These are phyloP conservation scores for Strigamia maritima DNA, from an alignment of 2,888 invertebrate species.

Conservation along the genomic window DNA sequence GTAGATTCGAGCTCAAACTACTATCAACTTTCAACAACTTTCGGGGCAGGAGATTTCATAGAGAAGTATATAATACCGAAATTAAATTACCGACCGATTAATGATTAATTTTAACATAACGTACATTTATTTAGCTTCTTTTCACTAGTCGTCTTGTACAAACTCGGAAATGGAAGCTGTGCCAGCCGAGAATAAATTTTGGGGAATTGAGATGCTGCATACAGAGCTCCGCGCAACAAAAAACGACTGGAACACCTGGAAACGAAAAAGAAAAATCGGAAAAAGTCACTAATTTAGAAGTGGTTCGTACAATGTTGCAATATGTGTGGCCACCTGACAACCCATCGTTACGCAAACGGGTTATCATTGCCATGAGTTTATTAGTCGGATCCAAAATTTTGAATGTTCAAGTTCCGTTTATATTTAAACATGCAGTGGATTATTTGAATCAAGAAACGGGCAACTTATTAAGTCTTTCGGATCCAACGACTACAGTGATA, in stretches of 20 bases:
- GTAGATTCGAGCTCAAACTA: neutral
- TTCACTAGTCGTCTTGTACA: neutral
- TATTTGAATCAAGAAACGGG: conserved; percentile 70
- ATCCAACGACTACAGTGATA: conserved; percentile 62
- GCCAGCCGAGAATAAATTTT: neutral
- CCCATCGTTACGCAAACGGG: conserved; percentile 68
- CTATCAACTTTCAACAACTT: neutral
- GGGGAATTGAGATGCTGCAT: neutral
- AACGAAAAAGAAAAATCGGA: conserved; percentile 47
- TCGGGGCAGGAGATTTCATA: neutral
- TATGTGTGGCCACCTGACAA: conserved; percentile 95
- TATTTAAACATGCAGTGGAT: conserved; percentile 92
- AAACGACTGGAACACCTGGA: neutral
- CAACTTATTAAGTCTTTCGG: conserved; percentile 60
- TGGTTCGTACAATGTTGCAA: conserved; percentile 80
- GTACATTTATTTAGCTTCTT: neutral
- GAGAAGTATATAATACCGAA: neutral
- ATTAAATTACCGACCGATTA: neutral
- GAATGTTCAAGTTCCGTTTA: conserved; percentile 89
- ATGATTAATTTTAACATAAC: neutral
- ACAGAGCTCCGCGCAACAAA: neutral
- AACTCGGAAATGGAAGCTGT: neutral
- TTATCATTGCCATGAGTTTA: conserved; percentile 75
- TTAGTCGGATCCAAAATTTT: conserved; percentile 78
- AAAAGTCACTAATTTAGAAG: conserved; percentile 68